phyloP scores from a whole-genome alignment of 64 coral and sea anemone species.

The Hydrozoanthus tunicans region DNA sequence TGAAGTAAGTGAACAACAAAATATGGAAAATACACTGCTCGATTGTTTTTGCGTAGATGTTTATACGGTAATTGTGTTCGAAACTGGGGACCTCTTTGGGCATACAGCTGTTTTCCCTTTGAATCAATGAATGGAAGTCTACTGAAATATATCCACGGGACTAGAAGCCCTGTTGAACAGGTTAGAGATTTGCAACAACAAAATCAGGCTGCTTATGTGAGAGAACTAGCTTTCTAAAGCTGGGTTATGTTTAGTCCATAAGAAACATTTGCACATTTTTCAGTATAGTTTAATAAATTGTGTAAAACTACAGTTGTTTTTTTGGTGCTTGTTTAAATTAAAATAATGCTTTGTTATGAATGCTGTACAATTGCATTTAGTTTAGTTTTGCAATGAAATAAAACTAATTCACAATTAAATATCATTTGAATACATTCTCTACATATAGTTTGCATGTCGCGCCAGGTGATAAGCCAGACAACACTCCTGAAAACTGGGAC shows the following conservation, averaged over 20 bases:
- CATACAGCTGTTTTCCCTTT: slow-evolving; percentile 34
- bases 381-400: not conserved
- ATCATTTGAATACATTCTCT: not conserved
- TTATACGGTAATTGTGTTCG: not conserved
- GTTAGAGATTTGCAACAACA: not conserved
- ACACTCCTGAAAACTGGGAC: not conserved
- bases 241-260: not conserved
- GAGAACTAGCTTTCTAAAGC: not conserved
- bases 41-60: no score
- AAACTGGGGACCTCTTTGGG: slow-evolving; percentile 45
- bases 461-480: not conserved
- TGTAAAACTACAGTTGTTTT: slow-evolving; percentile 4
- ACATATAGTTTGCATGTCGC: slow-evolving; percentile 1
- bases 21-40: no score
- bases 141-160: slow-evolving; percentile 30
- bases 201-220: not conserved
- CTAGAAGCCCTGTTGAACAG: slow-evolving; percentile 29
- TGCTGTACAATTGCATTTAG: not conserved
- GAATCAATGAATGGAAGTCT: slow-evolving; percentile 28
- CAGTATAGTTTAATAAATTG: not conserved
- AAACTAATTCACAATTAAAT: not conserved
- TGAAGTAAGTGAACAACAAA: no score
- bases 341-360: not conserved
- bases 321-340: not conserved
- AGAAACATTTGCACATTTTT: not conserved